Evolutionary conservation across 2,113 vertebrate genomes (phyloP).

Genomic region (Irena cyanogastra): DNA sequence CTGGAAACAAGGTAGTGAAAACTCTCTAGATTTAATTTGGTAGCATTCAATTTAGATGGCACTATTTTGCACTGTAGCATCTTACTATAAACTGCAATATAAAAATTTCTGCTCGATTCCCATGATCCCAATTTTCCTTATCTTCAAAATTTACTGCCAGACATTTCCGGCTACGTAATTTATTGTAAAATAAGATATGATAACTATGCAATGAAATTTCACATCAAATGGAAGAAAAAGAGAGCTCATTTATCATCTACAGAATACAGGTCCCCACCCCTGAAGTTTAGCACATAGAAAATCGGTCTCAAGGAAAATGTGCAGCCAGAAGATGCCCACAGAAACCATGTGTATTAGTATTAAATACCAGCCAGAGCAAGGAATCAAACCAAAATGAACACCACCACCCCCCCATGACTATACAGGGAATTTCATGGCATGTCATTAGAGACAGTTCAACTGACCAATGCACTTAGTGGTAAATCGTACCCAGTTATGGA

Average conservation of each 20-base stretch:
- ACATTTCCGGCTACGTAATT: neutral
- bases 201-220: neutral
- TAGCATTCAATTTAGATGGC: neutral
- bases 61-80: neutral
- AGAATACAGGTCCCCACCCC: neutral
- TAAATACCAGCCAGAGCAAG: neutral
- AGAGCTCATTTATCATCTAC: neutral
- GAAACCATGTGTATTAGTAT: neutral
- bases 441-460: neutral
- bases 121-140: neutral
- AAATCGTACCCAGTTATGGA: neutral
- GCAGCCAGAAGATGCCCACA: neutral
- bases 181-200: neutral
- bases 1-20: slow-evolving; percentile 8
- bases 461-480: neutral
- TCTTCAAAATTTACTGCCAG: neutral
- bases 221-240: neutral
- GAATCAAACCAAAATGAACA: neutral
- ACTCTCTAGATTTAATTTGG: neutral
- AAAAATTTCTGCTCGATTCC: neutral
- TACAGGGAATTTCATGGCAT: neutral
- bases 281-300: neutral
- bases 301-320: neutral
- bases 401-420: neutral
- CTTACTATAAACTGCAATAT: neutral